Evolutionary conservation across 92 coral and sea anemone species (phyloP).

Genomic region (Micromussa lordhowensis): DNA sequence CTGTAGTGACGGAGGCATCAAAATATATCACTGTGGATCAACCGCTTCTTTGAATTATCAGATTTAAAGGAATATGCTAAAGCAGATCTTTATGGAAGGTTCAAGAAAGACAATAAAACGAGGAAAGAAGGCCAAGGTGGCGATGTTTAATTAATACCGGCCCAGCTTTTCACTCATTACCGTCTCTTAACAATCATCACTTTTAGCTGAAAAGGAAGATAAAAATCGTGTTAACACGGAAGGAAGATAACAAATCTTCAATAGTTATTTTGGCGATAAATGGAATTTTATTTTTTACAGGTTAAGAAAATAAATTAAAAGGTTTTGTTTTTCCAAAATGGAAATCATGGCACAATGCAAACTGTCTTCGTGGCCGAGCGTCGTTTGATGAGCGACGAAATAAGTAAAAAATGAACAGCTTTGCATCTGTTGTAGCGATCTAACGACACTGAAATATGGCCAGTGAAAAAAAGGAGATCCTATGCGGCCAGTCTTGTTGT

Average conservation of each 20-base stretch:
- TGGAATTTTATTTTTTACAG: conserved; percentile 36
- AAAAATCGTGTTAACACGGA: conserved; percentile 40
- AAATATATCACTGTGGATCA: background rate
- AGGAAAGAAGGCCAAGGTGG: conserved; percentile 49
- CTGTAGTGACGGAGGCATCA: background rate
- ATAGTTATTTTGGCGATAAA: conserved; percentile 43
- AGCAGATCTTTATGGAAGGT: background rate
- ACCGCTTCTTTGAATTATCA: background rate
- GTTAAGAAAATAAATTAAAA: conserved; percentile 34
- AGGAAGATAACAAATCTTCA: conserved; percentile 24
- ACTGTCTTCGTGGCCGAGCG: conserved; percentile 14
- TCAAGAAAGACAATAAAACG: conserved; percentile 34
- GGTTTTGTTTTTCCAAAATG: conserved; percentile 46
- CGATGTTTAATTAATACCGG: conserved; percentile 49
- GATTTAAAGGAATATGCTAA: background rate
- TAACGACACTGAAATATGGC: background rate
- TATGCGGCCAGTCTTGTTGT: background rate
- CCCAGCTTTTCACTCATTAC: conserved; percentile 38
- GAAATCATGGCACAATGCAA: conserved; percentile 36
- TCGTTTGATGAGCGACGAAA: background rate
- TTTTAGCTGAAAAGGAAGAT: conserved; percentile 10
- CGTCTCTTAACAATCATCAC: conserved; percentile 44
- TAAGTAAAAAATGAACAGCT: background rate
- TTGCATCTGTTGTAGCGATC: background rate
- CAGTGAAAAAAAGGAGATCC: background rate